These are phyloP conservation scores for Myodes glareolus DNA, from an alignment of 2,113 vertebrate genomes.

Conservation along the genomic window DNA sequence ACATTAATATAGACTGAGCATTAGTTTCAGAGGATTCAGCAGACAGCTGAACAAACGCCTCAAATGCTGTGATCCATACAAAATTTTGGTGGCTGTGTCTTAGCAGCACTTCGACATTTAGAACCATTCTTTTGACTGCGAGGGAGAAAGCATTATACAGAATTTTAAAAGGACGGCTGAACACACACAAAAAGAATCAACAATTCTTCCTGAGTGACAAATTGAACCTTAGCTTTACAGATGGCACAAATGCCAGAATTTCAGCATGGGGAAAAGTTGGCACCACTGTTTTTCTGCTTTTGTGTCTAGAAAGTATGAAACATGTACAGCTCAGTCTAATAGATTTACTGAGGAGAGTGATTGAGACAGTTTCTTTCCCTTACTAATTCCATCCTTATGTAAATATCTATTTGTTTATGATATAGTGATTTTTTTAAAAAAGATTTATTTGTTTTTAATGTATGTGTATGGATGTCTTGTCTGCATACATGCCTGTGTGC, in stretches of 20 bases:
- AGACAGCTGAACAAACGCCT: conserved; percentile 87
- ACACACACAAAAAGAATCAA: conserved; percentile 51
- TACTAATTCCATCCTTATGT: not conserved
- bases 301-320: not conserved
- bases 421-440: not conserved
- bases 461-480: not conserved
- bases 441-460: not conserved
- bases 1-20: conserved; percentile 90
- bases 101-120: conserved; percentile 75
- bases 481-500: not conserved
- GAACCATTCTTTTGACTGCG: conserved; percentile 72
- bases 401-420: not conserved
- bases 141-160: conserved; percentile 58
- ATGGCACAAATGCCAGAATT: not conserved
- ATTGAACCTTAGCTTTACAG: conserved; percentile 58
- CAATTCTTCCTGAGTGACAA: conserved; percentile 40
- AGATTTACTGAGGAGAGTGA: not conserved
- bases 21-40: conserved; percentile 88
- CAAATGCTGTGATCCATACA: conserved; percentile 83
- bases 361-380: not conserved
- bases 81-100: conserved; percentile 80
- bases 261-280: not conserved
- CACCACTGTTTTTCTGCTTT: not conserved
- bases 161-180: not conserved
- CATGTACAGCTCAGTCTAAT: not conserved